Evolutionary conservation across 2,888 invertebrate genomes (phyloP), one percentile per base, ranked within the genome.

Genomic region (Clivina fossor): DNA sequence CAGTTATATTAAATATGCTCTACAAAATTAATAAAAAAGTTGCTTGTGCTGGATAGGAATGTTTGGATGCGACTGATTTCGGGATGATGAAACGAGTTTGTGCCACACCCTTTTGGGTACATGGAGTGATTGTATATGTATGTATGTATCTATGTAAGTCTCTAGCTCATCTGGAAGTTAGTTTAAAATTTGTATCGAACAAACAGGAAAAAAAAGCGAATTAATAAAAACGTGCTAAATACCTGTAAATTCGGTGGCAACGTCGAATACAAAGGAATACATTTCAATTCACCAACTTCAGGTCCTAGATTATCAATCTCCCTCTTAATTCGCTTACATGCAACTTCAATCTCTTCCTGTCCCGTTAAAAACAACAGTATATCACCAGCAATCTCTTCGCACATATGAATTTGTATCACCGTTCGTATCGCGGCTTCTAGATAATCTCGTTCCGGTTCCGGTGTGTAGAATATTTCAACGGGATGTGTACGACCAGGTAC

Each of bases 381-480:
- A 73, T 98, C 98, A 3, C 98, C 98, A 11, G 87, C 83, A 0
- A 89, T 85, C 66, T 93, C 93, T 69, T 94, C 94, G 64, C 93
- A 93, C 81, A 99, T 90, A 71, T 99, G 99, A 49, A 99, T 99
- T 64, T 80, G 80, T 58, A 94, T 85, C 1, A 99, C 99, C 0
- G 99, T 99, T 57, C 98, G 80, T 60, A 99, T 98, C 0, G 99
- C 97, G 0, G 99, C 99, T 76, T 99, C 99, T 55, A 99, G 74
- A 70, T 99, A 99, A 69, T 99, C 98, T 11, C 91, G 76, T 74
- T 99, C 99, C 0, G 99, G 97, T 69, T 99, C 98, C 0, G 97
- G 98, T 0, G 99, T 99, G 75, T 98, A 99, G 76, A 98, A 99
- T 61, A 99, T 99, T 73, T 95, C 95, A 0, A 95, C 95, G 1